phyloP scores from a whole-genome alignment of 2,888 invertebrate genomes.

The Ennomos erosarius region DNA sequence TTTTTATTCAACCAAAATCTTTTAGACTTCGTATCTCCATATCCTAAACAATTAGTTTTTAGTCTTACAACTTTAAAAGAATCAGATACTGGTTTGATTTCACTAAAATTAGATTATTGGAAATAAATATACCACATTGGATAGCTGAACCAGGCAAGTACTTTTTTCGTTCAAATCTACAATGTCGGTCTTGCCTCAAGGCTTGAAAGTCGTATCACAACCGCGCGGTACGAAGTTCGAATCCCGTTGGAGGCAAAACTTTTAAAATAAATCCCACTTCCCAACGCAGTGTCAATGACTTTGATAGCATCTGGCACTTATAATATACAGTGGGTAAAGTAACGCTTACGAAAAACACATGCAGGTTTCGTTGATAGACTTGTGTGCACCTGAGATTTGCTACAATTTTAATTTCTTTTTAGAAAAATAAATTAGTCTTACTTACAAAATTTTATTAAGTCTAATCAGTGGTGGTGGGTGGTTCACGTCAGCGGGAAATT shows the following conservation, averaged over 20 bases:
- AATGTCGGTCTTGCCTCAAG: constrained; percentile 11
- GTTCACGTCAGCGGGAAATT: no score
- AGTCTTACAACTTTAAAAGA: no score
- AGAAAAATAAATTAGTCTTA: no score
- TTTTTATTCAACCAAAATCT: no score
- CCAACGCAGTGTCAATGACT: constrained; percentile 66
- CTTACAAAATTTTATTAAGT: no score
- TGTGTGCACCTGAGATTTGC: constrained; percentile 74
- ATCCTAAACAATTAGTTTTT: no score
- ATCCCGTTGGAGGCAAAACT: constrained; percentile 3
- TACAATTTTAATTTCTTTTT: constrained; percentile 44
- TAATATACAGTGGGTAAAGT: constrained; percentile 60
- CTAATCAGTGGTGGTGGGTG: no score
- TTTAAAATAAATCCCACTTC: constrained; percentile 50
- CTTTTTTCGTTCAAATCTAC: not conserved
- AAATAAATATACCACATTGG: no score
- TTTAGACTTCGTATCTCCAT: no score
- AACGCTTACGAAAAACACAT: constrained; percentile 72
- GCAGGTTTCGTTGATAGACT: constrained; percentile 61
- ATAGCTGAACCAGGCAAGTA: no score
- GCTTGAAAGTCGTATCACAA: constrained; percentile 10
- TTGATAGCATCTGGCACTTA: constrained; percentile 52
- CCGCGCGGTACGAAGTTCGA: constrained; percentile 29
- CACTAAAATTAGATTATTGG: no score
- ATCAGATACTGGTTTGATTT: no score